Conservation (phyloP, 2,797 vertebrate species). For the Eulemur mongoz region DNA sequence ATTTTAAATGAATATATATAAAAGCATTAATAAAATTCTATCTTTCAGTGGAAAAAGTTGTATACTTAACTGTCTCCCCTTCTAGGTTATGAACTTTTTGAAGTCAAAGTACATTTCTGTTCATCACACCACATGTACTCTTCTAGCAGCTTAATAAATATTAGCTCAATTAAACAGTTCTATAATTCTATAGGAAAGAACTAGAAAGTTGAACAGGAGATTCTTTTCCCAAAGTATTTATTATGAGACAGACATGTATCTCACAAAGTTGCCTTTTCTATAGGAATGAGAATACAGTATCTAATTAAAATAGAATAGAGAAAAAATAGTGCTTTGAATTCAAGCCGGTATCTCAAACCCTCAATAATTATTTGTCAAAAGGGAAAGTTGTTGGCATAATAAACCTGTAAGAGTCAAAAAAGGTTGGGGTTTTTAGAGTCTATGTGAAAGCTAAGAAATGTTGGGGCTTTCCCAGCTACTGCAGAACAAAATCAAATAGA, state of each 20-base stretch:
- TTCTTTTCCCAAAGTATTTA: conserved; percentile 8
- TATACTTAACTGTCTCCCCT: neutral
- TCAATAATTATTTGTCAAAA: conserved; percentile 40
- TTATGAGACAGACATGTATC: neutral
- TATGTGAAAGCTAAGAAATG: conserved; percentile 33
- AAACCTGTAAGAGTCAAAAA: neutral
- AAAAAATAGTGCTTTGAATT: neutral
- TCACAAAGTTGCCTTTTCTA: neutral
- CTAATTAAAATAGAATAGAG: conserved; percentile 17
- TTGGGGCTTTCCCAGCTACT: conserved; percentile 61
- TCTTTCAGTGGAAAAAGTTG: neutral
- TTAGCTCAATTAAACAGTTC: neutral
- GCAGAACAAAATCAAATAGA: neutral
- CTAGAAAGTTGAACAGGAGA: neutral
- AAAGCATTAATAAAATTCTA: neutral
- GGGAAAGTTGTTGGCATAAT: conserved; percentile 20
- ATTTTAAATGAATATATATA: neutral
- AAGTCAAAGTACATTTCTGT: neutral
- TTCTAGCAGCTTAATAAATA: neutral
- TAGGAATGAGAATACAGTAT: neutral
- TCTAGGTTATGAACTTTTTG: neutral
- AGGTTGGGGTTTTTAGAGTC: neutral
- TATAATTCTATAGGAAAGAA: neutral
- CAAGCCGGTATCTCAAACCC: conserved; percentile 10
- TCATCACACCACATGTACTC: neutral